These are phyloP conservation scores for Actinostola sp. DNA, from an alignment of 92 coral and sea anemone species.

Conservation along the genomic window DNA sequence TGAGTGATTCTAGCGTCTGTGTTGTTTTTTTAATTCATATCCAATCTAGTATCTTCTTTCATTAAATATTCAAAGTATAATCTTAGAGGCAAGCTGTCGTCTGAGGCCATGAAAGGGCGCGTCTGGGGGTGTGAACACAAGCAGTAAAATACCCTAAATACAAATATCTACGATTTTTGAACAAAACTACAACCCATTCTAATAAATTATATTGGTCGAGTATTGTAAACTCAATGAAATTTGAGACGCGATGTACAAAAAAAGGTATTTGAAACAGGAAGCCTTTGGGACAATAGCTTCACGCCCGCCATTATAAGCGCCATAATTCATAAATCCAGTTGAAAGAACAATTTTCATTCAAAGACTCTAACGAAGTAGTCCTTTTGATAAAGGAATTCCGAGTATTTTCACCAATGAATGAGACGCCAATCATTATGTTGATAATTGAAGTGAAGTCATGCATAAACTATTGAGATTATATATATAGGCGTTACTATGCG, in stretches of 20 bases:
- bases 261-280: not conserved
- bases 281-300: not conserved
- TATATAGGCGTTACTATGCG: not conserved
- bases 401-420: not conserved
- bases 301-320: not conserved
- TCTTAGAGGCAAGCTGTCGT: not conserved
- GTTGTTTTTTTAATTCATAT: too few relatives aligned
- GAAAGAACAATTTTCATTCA: not conserved
- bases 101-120: not conserved
- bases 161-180: not conserved
- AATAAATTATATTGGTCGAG: not conserved
- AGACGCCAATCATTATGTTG: not conserved
- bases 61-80: not conserved
- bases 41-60: not conserved
- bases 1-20: not conserved
- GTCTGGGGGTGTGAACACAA: conserved; percentile 15
- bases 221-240: not conserved
- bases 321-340: not conserved
- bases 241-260: not conserved
- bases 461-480: not conserved
- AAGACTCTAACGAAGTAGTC: not conserved
- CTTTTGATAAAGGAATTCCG: not conserved
- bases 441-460: not conserved
- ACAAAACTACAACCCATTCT: not conserved
- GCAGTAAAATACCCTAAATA: not conserved